Base-by-base conservation (phyloP, 92 coral and sea anemone species). In the Phenganax marumi region DNA sequence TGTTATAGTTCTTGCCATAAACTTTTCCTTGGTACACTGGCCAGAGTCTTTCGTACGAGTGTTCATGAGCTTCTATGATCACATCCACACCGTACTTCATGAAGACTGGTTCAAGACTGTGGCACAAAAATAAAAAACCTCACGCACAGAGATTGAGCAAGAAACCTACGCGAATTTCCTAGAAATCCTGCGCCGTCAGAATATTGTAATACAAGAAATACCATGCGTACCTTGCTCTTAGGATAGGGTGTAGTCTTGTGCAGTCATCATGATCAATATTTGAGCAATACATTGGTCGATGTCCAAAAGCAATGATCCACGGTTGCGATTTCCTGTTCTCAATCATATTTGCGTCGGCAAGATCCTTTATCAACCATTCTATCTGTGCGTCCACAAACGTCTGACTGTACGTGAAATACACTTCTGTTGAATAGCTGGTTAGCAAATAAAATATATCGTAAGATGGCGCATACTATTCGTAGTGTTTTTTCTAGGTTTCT, bases 31-130 rank as follows among this genome's bases (percentile, higher is more conserved):
- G 89, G 64, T 73, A 91, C 8, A 91, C 93, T 47, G 93, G 93
- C 93, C 95, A 91, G 43, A 91, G 84, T 63, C 95, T 88, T 54
- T 91, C 95, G 57, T 91, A 91, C n/a, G 95, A 91, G 73, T 91
- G 95, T 46, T 91, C 95, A 69, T 91, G 95, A 53, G 95, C 95
- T 78, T 91, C 70, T 12, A 91, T 80, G 22, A 91, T 79, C 17
- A 91, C 23, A 66, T 89, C 95, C 60, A 91, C 95, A 18, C 95
- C 95, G 50, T 91, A 91, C 72, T 87, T 85, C 90, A 91, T 89
- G 73, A 91, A 91, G 61, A 91, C 75, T 70, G 90, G 90, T 52
- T 91, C 95, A 12, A 91, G 88, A 73, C 95, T 91, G 57, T 48
- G 53, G 48, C 22, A 58, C 18, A 58, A 8, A 58, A 14, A 56